A percentile compares a stretch with the other conserved stretches of the same genome.
Evolutionary conservation across 2,888 invertebrate genomes (phyloP).

Genomic region (Xestoiulus laeticollis): DNA sequence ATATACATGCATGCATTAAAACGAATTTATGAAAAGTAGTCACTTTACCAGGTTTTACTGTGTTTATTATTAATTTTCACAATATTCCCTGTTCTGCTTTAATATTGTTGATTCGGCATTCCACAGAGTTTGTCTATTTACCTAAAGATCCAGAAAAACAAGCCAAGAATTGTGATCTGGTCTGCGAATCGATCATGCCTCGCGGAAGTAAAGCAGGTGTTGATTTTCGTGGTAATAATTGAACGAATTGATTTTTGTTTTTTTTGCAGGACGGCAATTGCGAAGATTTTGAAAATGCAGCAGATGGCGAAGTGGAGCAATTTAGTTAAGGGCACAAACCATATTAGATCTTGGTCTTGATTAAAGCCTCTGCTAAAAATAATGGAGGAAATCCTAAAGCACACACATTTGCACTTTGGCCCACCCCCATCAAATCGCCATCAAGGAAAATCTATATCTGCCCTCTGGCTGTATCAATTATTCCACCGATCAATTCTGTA

Average conservation of each 20-base stretch:
- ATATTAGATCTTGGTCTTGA: conserved; percentile 42
- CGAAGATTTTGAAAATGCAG: conserved; percentile 21
- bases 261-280: conserved; percentile 13
- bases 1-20: too few relatives aligned
- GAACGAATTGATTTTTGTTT: neutral
- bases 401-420: conserved; percentile 43
- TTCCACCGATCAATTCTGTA: conserved; percentile 2
- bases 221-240: neutral
- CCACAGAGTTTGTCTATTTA: too few relatives aligned
- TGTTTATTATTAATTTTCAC: too few relatives aligned
- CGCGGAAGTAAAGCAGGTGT: neutral
- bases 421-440: conserved; percentile 24
- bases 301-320: conserved; percentile 45
- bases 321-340: conserved; percentile 39
- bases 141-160: too few relatives aligned
- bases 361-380: conserved; percentile 32
- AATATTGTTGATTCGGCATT: too few relatives aligned
- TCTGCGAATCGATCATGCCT: neutral
- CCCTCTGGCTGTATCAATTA: neutral
- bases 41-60: too few relatives aligned
- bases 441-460: conserved; percentile 15
- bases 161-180: neutral
- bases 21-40: too few relatives aligned
- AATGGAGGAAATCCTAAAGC: conserved; percentile 47
- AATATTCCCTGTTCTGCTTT: too few relatives aligned